Evolutionary conservation across 2,888 invertebrate species (phyloP).

Genomic region (Drosophila mayaguana): DNA sequence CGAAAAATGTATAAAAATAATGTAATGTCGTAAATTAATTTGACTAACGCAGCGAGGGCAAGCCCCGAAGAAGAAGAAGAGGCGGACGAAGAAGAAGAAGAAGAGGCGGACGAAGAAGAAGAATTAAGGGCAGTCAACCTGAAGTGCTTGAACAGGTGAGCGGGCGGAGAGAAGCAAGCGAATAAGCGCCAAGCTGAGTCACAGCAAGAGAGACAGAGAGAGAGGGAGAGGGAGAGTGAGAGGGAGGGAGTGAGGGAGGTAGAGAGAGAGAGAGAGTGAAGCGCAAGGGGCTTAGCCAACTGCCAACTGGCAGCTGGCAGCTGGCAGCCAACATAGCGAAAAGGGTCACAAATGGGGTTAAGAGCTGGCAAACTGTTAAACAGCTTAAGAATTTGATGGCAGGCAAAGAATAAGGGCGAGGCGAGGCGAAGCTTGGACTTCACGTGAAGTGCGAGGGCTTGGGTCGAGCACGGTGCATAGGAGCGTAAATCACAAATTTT

Average conservation of each 20-base stretch:
- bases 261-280: not conserved
- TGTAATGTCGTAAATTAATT: slow-evolving; percentile 50
- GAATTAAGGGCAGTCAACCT: not conserved
- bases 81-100: not conserved
- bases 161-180: not conserved
- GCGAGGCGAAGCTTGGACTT: not conserved
- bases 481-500: slow-evolving; percentile 40
- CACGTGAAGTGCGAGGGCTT: not conserved
- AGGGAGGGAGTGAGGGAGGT: not conserved
- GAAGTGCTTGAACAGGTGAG: slow-evolving; percentile 6
- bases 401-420: not conserved
- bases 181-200: no score
- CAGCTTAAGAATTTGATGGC: slow-evolving; percentile 48
- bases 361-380: slow-evolving; percentile 57
- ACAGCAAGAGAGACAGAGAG: not conserved
- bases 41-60: slow-evolving; percentile 14
- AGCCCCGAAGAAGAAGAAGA: not conserved
- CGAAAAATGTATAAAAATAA: slow-evolving; percentile 39
- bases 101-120: not conserved
- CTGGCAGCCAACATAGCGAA: slow-evolving; percentile 14
- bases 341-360: slow-evolving; percentile 56
- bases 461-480: not conserved
- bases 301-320: slow-evolving; percentile 20
- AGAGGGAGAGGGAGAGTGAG: not conserved
- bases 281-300: slow-evolving; percentile 1